A percentile compares a stretch with the other conserved stretches of the same genome.
phyloP scores from a whole-genome alignment of 2,888 invertebrate species.

The Muscina levida region DNA sequence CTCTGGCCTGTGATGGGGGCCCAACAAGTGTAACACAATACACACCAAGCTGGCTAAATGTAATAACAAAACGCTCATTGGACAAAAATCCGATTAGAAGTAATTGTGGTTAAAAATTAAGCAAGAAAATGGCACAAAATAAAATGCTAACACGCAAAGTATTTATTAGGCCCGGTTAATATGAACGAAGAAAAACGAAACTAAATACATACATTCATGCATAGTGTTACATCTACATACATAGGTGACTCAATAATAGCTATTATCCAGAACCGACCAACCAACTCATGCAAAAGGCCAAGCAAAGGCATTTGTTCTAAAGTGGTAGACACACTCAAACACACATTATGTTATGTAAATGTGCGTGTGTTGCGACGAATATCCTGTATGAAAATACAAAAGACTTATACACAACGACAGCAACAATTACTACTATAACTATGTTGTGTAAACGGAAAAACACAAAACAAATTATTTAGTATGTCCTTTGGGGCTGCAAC shows the following conservation, averaged over 20 bases:
- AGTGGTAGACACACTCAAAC: neutral
- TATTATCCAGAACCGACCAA: neutral
- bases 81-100: conserved; percentile 75
- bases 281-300: neutral
- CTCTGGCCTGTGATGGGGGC: neutral
- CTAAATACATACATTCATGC: no score
- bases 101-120: conserved; percentile 70
- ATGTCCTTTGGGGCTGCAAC: neutral
- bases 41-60: neutral
- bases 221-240: neutral
- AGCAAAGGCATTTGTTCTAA: neutral
- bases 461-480: conserved; percentile 24
- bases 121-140: neutral
- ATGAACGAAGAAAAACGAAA: neutral
- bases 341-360: neutral
- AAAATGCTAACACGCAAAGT: conserved; percentile 1
- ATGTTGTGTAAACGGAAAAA: neutral
- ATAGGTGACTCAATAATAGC: neutral
- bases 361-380: neutral
- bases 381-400: neutral
- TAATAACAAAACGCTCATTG: neutral
- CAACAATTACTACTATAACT: neutral
- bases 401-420: neutral
- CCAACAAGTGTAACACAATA: conserved; percentile 17
- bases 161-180: conserved; percentile 10